Evolutionary conservation across 2,113 vertebrate species (phyloP), one percentile per base, ranked within the genome.

Genomic region (Platycercus adscitus): DNA sequence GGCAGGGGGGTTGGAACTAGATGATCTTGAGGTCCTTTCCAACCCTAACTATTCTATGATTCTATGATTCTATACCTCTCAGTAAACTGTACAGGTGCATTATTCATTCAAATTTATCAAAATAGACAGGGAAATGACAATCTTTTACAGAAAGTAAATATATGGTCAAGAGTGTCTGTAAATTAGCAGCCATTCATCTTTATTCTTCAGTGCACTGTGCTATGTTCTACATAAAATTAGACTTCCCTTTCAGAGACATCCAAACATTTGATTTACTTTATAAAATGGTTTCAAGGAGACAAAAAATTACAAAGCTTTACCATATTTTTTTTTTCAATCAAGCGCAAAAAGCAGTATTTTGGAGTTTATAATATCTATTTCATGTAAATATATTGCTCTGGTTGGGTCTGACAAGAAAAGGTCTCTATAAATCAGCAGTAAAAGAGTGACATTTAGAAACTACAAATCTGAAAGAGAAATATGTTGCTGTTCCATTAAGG

Each of bases 371-470:
- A 20, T 75, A 83, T 66, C 76, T 85, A 4, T 88, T 89, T 94
- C 28, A 37, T 83, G 37, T 72, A 73, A 73, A 77, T 71, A 26
- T 90, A 75, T 71, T 89, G 52, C 50, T 93, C 43, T 69, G 83
- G 39, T 91, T 81, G 41, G 24, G 50, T 86, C 66, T 91, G 71
- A 50, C 7, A 11, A 93, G 58, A 79, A 91, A 93, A 87, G 31
- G 39, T 53, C 18, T 87, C 29, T 70, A 64, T 95, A 95, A 96
- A 96, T 92, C 95, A 91, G 68, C 79, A 95, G 43, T 76, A 72
- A 69, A 89, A 64, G 31, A 87, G 16, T 94, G 95, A 88, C 95
- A 95, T 96, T 96, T 95, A 93, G 83, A 94, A 93, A 91, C 72
- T 64, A 72, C 43, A 81, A 92, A 84, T 91, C 65, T 93, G 65